Percentiles rank a stretch among this genome's conserved stretches.
Evolutionary conservation across 2,797 vertebrate species (phyloP).

Genomic region (Petrocephalus sullivani): DNA sequence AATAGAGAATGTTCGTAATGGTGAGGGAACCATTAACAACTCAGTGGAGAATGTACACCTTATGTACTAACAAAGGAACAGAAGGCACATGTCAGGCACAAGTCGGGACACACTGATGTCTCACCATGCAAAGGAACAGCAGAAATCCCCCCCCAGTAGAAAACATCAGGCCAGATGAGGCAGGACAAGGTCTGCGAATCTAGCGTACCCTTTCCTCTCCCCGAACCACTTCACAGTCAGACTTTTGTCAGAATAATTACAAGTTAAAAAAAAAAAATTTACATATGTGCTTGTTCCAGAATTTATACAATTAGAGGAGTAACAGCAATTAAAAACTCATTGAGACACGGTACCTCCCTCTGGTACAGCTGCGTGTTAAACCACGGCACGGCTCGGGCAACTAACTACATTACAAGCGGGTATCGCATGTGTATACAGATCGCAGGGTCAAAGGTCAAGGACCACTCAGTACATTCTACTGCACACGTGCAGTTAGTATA

Average conservation of each 20-base stretch:
- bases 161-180: constrained; percentile 20
- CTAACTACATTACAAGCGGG: not conserved
- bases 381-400: not conserved
- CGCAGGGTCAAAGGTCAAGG: constrained; percentile 15
- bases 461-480: constrained; percentile 28
- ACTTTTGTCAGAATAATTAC: not conserved
- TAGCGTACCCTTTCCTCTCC: constrained; percentile 11
- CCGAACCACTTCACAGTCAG: constrained; percentile 4
- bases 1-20: constrained; percentile 75
- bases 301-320: constrained; percentile 47
- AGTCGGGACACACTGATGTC: constrained; percentile 33
- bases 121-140: constrained; percentile 47
- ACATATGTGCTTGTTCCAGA: constrained; percentile 38
- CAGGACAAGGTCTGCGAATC: not conserved
- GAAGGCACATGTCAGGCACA: not conserved
- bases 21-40: constrained; percentile 56
- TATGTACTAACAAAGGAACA: constrained; percentile 37
- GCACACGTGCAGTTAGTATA: constrained; percentile 42
- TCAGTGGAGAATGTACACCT: constrained; percentile 18
- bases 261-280: constrained; percentile 15
- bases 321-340: not conserved
- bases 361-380: constrained; percentile 1
- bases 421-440: constrained; percentile 23
- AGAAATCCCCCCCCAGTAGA: constrained; percentile 32
- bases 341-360: not conserved